Conservation (phyloP, 1,140 invertebrate genomes). For the Parasteatoda tepidariorum region DNA sequence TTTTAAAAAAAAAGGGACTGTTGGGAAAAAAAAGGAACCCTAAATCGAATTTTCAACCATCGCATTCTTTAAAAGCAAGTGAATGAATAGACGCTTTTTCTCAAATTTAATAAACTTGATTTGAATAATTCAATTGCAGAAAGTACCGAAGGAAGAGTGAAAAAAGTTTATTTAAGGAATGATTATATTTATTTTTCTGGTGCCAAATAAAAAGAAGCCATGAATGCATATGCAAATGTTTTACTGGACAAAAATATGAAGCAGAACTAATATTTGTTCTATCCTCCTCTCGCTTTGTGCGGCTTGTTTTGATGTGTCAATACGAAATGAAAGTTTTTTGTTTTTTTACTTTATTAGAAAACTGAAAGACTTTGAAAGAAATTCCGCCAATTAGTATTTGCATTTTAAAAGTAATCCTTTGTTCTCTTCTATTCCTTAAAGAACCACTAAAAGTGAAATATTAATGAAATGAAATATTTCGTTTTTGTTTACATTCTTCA, state of each 20-base stretch:
- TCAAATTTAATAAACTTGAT: background rate
- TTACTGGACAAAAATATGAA: background rate
- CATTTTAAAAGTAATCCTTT: too few species aligned
- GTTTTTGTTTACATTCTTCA: too few species aligned
- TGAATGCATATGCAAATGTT: background rate
- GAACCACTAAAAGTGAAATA: too few species aligned
- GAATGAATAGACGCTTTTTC: background rate
- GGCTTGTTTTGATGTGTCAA: background rate
- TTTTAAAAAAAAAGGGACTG: background rate
- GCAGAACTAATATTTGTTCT: background rate
- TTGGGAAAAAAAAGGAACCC: background rate
- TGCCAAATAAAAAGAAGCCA: background rate
- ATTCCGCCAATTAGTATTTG: too few species aligned
- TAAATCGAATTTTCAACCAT: background rate
- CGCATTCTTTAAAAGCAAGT: background rate
- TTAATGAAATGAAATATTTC: too few species aligned
- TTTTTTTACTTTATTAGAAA: too few species aligned
- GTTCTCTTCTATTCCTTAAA: too few species aligned
- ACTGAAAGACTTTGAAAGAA: too few species aligned
- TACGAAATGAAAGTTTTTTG: background rate
- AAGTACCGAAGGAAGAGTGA: background rate
- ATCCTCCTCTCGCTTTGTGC: background rate
- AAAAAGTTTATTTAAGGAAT: background rate
- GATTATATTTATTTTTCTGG: background rate
- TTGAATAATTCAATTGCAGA: background rate